Base-by-base conservation (phyloP, 1,140 invertebrate species). In the Drosophila repletoides region DNA sequence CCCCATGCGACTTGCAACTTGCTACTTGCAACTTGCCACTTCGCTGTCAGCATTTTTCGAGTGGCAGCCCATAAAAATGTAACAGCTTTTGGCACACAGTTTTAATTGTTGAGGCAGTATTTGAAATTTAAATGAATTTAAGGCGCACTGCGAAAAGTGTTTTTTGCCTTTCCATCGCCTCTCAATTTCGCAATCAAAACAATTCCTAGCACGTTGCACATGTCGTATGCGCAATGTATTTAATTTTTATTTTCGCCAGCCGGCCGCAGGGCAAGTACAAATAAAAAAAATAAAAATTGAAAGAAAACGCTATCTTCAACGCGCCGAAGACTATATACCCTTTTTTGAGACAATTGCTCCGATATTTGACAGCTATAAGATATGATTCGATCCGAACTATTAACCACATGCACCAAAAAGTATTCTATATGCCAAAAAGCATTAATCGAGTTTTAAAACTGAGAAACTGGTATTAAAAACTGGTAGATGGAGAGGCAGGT, bases 61-160 rank as follows among this genome's bases (percentile, higher is more conserved):
- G 70, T 67, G 38, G 60, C 22, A 17, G 43, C 15, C 17, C 59
- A 77, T 79, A 74, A 77, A 84, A 66, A 55, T 67, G 56, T 53
- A 64, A 41, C 66, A 71, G 74, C 72, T 79, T 74, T 84, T 84
- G 79, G 79, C 79, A 84, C 69, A 61, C 80, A 34, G 10, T 72
- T 84, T 84, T 84, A 84, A 84, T 84, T 79, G 80, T 65, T 60
- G 2, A 15, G n/a, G 21, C 49, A 12, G 52, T 21, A 56, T 74
- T 77, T 49, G 29, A 59, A 60, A 74, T 79, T 40, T 74, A 63
- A 83, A 83, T 77, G 56, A 73, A 72, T 83, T 83, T 71, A 60
- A 74, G 51, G 52, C 51, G 34, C 24, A 36, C 31, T 29, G 12
- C 52, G n/a, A 12, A 22, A 46, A 52, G 24, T 24, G n/a, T 31